A percentile compares a stretch with the other conserved stretches of the same genome.
These are phyloP conservation scores for Drosophila busckii DNA, from an alignment of 1,140 invertebrate species.

Conservation along the genomic window DNA sequence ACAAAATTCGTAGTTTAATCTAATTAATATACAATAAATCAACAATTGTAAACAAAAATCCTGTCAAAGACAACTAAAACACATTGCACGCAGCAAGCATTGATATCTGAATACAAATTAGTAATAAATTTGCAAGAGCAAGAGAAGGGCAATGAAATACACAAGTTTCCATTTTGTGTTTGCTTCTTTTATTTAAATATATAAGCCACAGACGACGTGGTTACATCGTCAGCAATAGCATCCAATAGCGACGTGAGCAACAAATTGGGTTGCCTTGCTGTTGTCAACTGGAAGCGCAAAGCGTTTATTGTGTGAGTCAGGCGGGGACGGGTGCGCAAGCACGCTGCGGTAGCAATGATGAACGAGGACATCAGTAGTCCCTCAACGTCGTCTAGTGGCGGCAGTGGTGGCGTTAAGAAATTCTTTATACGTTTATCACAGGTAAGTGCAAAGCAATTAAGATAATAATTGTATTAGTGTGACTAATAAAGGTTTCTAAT, in stretches of 20 bases:
- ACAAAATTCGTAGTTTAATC: constrained; percentile 59
- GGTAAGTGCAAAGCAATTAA: constrained; percentile 34
- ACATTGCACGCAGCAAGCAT: not conserved
- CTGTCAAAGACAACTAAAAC: not conserved
- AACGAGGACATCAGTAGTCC: constrained; percentile 67
- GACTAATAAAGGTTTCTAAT: no score
- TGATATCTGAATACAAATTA: constrained; percentile 11
- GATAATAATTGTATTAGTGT: no score
- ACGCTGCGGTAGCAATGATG: constrained; percentile 57
- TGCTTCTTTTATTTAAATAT: constrained; percentile 18
- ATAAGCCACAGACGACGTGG: constrained; percentile 14
- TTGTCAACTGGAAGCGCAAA: no score
- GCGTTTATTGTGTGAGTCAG: no score
- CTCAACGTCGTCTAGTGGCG: constrained; percentile 47
- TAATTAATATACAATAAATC: constrained; percentile 47
- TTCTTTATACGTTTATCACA: constrained; percentile 75
- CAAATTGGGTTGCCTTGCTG: no score
- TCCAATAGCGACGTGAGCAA: constrained; percentile 1
- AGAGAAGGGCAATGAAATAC: constrained; percentile 53
- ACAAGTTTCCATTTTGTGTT: constrained; percentile 28
- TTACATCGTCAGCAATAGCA: not conserved
- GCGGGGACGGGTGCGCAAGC: constrained; percentile 8
- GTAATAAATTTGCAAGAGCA: constrained; percentile 21
- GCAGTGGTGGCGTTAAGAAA: constrained; percentile 59
- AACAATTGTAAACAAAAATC: constrained; percentile 10